Base-by-base conservation (phyloP, 2,113 vertebrate genomes). In the Eira barbara region DNA sequence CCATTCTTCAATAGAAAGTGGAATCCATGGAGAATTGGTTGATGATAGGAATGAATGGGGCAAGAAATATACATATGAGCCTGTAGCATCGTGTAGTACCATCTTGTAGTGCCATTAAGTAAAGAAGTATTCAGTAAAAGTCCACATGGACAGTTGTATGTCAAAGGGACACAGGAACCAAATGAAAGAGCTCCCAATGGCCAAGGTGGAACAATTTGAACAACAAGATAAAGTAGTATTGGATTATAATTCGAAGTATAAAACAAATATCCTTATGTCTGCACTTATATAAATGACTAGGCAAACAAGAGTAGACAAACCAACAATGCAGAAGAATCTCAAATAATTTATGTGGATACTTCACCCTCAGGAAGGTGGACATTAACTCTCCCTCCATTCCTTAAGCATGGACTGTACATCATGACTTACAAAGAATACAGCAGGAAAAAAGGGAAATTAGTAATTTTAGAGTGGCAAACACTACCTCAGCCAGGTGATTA, bases 111-210 rank as follows among this genome's bases (percentile, higher is more conserved):
- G 39, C 4, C 67, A 96, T 59, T 93, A 92, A 86, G 25, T 86
- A 93, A 96, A 55, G 34, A 91, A 80, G 8, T 89, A 42, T 67
- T 82, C 57, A 95, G 82, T 67, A 91, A 89, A 97, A 80, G 7
- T 47, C 11, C 55, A 93, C 61, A 88, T 36, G 61, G 36, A 90
- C 80, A 59, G 31, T 17, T 31, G 18, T n/a, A 81, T n/a, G 83
- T 76, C 39, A 84, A 74, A 82, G 71, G n/a, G 18, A 86, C 74
- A 90, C 8, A 61, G 39, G 67, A 92, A 39, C 31, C 36, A 84
- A 95, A 29, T 78, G 73, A 91, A 87, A 87, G 76, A 93, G 34
- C 69, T 93, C 21, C 21, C n/a, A 61, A 18, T 67, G 47, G 14
- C 23, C 61, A 97, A 94, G 78, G 55, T 21, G 15, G 17, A 47